Conservation (phyloP, 1,140 invertebrate species). For the Philopotamus ludificatus region DNA sequence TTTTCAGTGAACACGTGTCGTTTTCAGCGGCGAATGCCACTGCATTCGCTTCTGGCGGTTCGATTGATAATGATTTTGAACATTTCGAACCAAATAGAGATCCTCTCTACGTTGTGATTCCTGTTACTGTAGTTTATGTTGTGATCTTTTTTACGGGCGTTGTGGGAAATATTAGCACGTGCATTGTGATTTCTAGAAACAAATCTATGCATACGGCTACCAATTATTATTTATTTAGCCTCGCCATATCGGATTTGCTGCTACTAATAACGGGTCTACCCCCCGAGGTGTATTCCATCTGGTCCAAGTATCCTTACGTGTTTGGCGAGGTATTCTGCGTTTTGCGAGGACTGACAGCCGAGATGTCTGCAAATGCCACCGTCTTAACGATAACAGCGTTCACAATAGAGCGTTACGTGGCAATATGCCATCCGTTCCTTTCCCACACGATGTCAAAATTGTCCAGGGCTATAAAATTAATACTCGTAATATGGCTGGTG, state of each 20-base stretch:
- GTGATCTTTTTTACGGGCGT: conserved; percentile 84
- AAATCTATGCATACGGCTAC: conserved; percentile 91
- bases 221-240: conserved; percentile 91
- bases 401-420: conserved; percentile 77
- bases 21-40: too few relatives aligned
- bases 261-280: conserved; percentile 78
- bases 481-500: conserved; percentile 71
- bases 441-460: conserved; percentile 83
- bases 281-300: conserved; percentile 84
- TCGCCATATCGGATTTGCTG: conserved; percentile 90
- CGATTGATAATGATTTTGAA: conserved; percentile 25
- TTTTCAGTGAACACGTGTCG: too few relatives aligned
- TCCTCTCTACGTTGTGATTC: conserved; percentile 69
- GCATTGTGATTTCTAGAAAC: conserved; percentile 88
- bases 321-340: conserved; percentile 87
- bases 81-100: conserved; percentile 59
- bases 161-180: conserved; percentile 89
- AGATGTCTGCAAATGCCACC: conserved; percentile 91
- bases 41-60: too few relatives aligned
- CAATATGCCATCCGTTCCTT: conserved; percentile 73
- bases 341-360: conserved; percentile 77
- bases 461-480: conserved; percentile 71
- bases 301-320: conserved; percentile 83
- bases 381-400: conserved; percentile 84
- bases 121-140: conserved; percentile 78